phyloP scores from a whole-genome alignment of 2,113 vertebrate genomes.

The Platycercus adscitus region DNA sequence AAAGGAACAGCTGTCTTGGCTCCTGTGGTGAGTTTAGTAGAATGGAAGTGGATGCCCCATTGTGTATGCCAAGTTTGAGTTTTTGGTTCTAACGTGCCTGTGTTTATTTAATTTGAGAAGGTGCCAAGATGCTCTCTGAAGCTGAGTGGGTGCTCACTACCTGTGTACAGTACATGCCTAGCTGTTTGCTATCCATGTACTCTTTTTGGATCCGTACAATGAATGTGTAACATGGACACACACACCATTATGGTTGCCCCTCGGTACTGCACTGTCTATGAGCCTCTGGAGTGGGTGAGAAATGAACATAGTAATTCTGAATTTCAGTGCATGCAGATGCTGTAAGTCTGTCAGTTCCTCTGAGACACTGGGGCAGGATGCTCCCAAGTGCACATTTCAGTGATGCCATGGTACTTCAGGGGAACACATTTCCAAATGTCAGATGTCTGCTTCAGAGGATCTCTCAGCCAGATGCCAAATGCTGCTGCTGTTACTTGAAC shows the following conservation, averaged over 20 bases:
- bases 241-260: background rate
- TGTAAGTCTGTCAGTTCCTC: background rate
- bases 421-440: background rate
- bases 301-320: background rate
- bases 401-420: background rate
- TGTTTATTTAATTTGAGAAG: background rate
- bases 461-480: background rate
- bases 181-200: background rate
- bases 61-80: background rate
- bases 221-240: background rate
- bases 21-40: background rate
- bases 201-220: background rate
- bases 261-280: background rate
- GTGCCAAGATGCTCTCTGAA: background rate
- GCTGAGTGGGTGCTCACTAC: background rate
- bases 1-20: background rate
- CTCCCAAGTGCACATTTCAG: accelerated
- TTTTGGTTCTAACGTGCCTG: background rate
- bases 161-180: background rate
- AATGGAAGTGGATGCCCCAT: background rate
- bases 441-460: background rate
- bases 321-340: background rate
- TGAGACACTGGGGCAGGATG: accelerated
- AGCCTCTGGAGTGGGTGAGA: background rate
- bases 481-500: background rate